phyloP scores from a whole-genome alignment of 2,888 invertebrate species.

The Corbicula japonica region DNA sequence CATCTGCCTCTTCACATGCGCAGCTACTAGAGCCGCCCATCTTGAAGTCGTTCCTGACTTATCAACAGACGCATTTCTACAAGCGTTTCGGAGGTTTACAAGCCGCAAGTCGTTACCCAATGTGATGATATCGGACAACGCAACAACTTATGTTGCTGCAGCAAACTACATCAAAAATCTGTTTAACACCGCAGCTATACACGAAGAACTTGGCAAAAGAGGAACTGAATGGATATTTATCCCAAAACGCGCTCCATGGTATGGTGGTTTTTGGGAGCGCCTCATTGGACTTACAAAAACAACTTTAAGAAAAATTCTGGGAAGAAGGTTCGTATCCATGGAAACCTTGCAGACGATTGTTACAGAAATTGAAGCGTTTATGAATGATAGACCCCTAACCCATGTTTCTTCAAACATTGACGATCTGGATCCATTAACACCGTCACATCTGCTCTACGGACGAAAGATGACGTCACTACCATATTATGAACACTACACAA shows the following conservation, averaged over 20 bases:
- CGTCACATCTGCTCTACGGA: constrained; percentile 51
- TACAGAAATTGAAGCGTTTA: constrained; percentile 55
- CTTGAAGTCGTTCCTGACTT: too few species aligned
- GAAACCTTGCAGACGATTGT: constrained; percentile 48
- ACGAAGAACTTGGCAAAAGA: neutral
- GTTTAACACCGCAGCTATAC: neutral
- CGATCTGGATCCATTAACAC: constrained; percentile 47
- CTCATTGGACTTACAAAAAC: constrained; percentile 54
- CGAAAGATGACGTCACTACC: constrained; percentile 40
- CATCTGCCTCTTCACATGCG: too few species aligned
- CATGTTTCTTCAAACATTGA: constrained; percentile 30
- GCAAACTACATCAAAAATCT: neutral
- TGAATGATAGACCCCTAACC: constrained; percentile 63
- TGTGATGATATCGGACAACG: constrained; percentile 14
- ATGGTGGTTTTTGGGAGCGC: constrained; percentile 65
- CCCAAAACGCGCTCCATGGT: constrained; percentile 60
- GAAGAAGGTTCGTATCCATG: constrained; percentile 19
- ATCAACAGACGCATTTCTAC: too few species aligned
- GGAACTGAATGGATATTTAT: constrained; percentile 58
- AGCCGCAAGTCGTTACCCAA: too few species aligned
- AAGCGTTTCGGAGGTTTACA: too few species aligned
- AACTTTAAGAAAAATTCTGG: constrained; percentile 43
- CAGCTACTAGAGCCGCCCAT: too few species aligned
- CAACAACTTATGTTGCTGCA: neutral
- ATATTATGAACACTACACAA: constrained; percentile 6